Conservation (phyloP, 2,113 vertebrate genomes). For the Eupsittula cactorum region DNA sequence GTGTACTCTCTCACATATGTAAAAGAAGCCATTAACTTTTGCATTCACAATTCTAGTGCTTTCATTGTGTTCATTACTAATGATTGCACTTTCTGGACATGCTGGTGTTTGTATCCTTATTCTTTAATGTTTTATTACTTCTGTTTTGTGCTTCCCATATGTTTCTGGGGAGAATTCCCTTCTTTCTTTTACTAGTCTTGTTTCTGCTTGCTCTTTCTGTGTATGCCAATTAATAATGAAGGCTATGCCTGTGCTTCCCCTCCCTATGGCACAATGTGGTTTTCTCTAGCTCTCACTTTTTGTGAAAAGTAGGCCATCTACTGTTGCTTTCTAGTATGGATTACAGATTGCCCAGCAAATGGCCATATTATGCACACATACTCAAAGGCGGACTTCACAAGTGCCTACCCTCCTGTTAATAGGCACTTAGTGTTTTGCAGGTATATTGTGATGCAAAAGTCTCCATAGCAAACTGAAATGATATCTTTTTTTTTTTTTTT, state of each 20-base stretch:
- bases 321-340: conserved; percentile 76
- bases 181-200: conserved; percentile 34
- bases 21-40: conserved; percentile 56
- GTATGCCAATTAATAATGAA: conserved; percentile 51
- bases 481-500: not conserved
- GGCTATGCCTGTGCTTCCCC: conserved; percentile 16
- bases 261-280: conserved; percentile 11
- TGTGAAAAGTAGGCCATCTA: conserved; percentile 81
- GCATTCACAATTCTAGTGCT: conserved; percentile 59
- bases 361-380: not conserved
- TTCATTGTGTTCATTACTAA: conserved; percentile 53
- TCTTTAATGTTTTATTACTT: conserved; percentile 64
- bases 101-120: conserved; percentile 37
- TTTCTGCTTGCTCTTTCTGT: conserved; percentile 48
- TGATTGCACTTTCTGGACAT: conserved; percentile 32
- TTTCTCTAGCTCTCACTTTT: conserved; percentile 62
- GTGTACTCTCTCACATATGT: not conserved
- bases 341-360: conserved; percentile 4
- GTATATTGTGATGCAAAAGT: not conserved
- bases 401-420: not conserved
- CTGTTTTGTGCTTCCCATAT: conserved; percentile 51
- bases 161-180: conserved; percentile 42
- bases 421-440: not conserved
- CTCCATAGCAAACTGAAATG: not conserved
- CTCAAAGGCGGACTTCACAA: not conserved